Evolutionary conservation across 2,888 invertebrate genomes (phyloP).

Genomic region (Stenotaenia linearis): DNA sequence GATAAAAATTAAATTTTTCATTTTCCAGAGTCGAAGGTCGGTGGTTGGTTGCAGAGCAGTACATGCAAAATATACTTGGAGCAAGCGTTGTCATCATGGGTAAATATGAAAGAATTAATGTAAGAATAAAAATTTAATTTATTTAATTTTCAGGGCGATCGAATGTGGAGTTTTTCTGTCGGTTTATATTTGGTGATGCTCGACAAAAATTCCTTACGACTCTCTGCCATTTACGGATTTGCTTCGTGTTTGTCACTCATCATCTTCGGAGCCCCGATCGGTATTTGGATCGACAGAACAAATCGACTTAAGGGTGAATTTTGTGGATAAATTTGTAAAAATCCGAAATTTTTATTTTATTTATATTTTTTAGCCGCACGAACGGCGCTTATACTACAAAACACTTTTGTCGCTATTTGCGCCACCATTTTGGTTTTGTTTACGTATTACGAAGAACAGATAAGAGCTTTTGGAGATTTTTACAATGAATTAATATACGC

Average conservation of each 20-base stretch:
- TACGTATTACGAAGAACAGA: conserved; percentile 26
- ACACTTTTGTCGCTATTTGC: conserved; percentile 47
- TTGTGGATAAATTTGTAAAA: no score
- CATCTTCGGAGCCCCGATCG: conserved; percentile 50
- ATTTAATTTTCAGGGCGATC: conserved; percentile 50
- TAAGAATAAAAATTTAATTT: not conserved
- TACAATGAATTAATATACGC: not conserved
- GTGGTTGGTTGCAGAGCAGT: not conserved
- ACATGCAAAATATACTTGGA: conserved; percentile 43
- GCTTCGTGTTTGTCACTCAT: conserved; percentile 47
- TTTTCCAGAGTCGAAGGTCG: not conserved
- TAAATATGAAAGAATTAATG: conserved; percentile 38
- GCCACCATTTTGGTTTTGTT: conserved; percentile 43
- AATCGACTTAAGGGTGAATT: conserved; percentile 50
- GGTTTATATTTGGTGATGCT: conserved; percentile 51
- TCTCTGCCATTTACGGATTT: conserved; percentile 52
- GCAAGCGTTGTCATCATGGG: conserved; percentile 49
- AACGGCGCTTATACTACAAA: conserved; percentile 48
- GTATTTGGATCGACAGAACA: conserved; percentile 51
- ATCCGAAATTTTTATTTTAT: no score
- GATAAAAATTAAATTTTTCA: no score
- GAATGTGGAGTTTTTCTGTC: conserved; percentile 54
- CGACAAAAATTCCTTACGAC: conserved; percentile 42
- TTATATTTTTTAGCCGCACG: conserved; percentile 49
- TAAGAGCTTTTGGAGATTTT: conserved; percentile 34